Evolutionary conservation across 2,888 invertebrate genomes (phyloP).

Genomic region (Ichneumoninae sp.): DNA sequence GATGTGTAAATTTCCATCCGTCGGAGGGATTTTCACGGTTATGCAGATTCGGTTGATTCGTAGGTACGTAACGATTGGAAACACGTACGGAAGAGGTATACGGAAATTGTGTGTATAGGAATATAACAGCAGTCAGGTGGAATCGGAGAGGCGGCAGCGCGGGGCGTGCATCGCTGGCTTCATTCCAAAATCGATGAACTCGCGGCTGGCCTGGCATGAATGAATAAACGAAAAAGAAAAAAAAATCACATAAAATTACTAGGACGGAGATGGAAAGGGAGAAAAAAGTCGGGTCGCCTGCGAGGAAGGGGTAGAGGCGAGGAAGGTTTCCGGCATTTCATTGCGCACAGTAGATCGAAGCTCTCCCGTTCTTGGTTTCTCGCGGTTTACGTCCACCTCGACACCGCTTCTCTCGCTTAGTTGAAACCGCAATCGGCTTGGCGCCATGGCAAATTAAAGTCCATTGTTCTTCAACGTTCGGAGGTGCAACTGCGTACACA

Average conservation of each 20-base stretch:
- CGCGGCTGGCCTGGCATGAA: slow-evolving; percentile 65
- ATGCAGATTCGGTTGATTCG: slow-evolving; percentile 17
- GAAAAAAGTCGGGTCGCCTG: not conserved
- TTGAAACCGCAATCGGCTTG: slow-evolving; percentile 73
- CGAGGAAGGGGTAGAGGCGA: not conserved
- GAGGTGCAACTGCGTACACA: slow-evolving; percentile 53
- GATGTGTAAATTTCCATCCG: not conserved
- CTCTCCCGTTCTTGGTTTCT: slow-evolving; percentile 24
- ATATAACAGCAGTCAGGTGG: slow-evolving; percentile 29
- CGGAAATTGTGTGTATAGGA: not conserved
- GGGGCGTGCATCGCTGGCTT: slow-evolving; percentile 66
- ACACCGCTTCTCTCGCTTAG: slow-evolving; percentile 63
- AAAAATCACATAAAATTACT: slow-evolving; percentile 24
- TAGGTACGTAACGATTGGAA: slow-evolving; percentile 32
- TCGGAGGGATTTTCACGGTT: slow-evolving; percentile 39
- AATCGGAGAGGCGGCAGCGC: slow-evolving; percentile 57
- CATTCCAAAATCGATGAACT: slow-evolving; percentile 73
- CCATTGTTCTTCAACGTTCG: slow-evolving; percentile 55
- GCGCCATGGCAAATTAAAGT: slow-evolving; percentile 67
- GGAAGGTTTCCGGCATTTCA: not conserved
- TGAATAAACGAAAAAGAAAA: slow-evolving; percentile 67
- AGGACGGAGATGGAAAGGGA: slow-evolving; percentile 27
- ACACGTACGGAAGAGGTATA: slow-evolving; percentile 2
- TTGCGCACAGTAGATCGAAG: not conserved
- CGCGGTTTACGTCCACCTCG: slow-evolving; percentile 57